Conservation (phyloP, 1,140 invertebrate species). For the Coboldia fuscipes region DNA sequence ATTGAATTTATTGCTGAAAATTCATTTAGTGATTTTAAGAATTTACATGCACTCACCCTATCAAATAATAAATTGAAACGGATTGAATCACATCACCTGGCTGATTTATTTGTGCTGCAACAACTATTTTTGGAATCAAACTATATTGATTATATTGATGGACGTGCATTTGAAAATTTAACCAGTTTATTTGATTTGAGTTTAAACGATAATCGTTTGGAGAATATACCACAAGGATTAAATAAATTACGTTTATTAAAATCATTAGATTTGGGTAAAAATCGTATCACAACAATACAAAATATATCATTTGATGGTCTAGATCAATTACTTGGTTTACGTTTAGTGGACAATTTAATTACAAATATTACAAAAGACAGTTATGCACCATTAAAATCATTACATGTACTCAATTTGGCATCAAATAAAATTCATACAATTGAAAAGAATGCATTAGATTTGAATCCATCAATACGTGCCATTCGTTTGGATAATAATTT, state of each 20-base stretch:
- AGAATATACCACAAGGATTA: slow-evolving; percentile 44
- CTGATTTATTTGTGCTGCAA: slow-evolving; percentile 46
- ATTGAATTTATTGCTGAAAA: slow-evolving; percentile 47
- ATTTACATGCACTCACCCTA: slow-evolving; percentile 51
- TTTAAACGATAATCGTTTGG: slow-evolving; percentile 50
- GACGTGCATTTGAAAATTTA: slow-evolving; percentile 55
- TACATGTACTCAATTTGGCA: slow-evolving; percentile 45
- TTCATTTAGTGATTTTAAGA: slow-evolving; percentile 49
- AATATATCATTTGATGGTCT: slow-evolving; percentile 38
- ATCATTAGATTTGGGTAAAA: slow-evolving; percentile 58
- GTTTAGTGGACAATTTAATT: slow-evolving; percentile 43
- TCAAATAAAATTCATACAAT: slow-evolving; percentile 40
- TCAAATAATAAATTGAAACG: slow-evolving; percentile 46
- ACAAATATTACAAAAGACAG: slow-evolving; percentile 38
- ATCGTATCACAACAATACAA: slow-evolving; percentile 38
- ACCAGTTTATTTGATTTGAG: slow-evolving; percentile 59
- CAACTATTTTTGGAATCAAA: slow-evolving; percentile 57
- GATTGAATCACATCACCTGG: slow-evolving; percentile 44
- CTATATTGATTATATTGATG: slow-evolving; percentile 39
- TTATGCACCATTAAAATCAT: slow-evolving; percentile 36
- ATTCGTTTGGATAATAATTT: slow-evolving; percentile 43
- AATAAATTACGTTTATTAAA: slow-evolving; percentile 41
- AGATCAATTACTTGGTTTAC: slow-evolving; percentile 35
- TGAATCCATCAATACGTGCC: slow-evolving; percentile 37
- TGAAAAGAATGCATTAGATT: slow-evolving; percentile 37